Evolutionary conservation across 2,113 vertebrate genomes (phyloP).

Genomic region (Tachycineta bicolor): DNA sequence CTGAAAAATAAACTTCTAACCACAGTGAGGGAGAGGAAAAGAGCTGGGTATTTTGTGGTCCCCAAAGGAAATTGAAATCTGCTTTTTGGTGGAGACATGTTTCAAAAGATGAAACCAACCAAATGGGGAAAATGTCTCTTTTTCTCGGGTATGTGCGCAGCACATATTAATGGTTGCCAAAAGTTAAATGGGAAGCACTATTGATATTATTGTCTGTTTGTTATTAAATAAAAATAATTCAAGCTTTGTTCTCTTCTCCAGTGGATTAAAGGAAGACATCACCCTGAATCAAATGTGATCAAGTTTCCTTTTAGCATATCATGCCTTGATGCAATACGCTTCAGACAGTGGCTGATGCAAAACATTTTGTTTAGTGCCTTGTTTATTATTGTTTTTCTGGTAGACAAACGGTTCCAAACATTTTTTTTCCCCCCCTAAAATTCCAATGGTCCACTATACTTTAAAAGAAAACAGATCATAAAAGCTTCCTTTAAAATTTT

Average conservation of each 20-base stretch:
- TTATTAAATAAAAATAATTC: constrained; percentile 44
- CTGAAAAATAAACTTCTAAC: constrained; percentile 75
- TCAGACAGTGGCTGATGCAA: constrained; percentile 38
- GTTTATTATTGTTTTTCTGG: constrained; percentile 35
- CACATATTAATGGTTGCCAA: constrained; percentile 35
- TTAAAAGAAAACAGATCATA: constrained; percentile 28
- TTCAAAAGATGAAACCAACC: constrained; percentile 63
- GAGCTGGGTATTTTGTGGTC: constrained; percentile 65
- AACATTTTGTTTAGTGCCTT: constrained; percentile 26
- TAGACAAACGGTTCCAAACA: neutral
- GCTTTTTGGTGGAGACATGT: constrained; percentile 56
- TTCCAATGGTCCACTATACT: neutral
- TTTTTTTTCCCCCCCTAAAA: neutral
- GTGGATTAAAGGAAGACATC: constrained; percentile 46
- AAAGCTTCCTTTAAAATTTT: neutral
- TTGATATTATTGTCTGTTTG: constrained; percentile 49
- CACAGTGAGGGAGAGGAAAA: constrained; percentile 59
- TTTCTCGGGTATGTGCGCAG: neutral
- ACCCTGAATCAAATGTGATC: constrained; percentile 19
- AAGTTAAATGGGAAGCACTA: constrained; percentile 37
- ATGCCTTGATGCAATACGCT: neutral
- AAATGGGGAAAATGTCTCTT: constrained; percentile 49
- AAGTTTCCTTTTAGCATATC: neutral
- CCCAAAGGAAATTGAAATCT: constrained; percentile 67
- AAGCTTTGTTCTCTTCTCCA: constrained; percentile 45